These are phyloP conservation scores for Pseudomyrmex concolor DNA, from an alignment of 1,140 invertebrate genomes.

Conservation along the genomic window DNA sequence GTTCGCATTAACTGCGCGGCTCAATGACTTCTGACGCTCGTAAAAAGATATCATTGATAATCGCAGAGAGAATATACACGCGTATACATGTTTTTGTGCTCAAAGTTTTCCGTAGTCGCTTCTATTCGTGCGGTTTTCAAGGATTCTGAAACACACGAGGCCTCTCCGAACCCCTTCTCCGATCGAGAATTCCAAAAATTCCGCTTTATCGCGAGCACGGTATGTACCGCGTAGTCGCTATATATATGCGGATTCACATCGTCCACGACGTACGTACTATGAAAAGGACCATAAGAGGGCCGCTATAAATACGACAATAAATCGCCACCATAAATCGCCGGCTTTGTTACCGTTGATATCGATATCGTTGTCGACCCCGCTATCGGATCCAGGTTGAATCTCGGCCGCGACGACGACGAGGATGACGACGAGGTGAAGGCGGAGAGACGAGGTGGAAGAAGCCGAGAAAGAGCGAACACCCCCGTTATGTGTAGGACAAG, in stretches of 20 bases:
- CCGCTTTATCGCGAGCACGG: slow-evolving; percentile 21
- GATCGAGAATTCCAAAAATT: slow-evolving; percentile 36
- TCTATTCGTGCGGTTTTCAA: neutral
- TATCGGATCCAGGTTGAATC: slow-evolving; percentile 70
- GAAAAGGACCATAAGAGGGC: neutral
- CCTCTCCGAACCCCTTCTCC: too few species aligned
- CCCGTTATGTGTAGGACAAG: slow-evolving; percentile 73
- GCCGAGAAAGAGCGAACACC: slow-evolving; percentile 57
- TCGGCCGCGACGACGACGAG: slow-evolving; percentile 46
- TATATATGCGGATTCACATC: slow-evolving; percentile 6
- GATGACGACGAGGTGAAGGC: slow-evolving; percentile 28
- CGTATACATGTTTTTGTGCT: neutral
- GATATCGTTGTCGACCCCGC: slow-evolving; percentile 68
- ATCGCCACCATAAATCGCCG: slow-evolving; percentile 71
- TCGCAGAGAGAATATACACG: neutral
- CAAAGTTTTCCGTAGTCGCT: neutral
- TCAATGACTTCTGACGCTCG: neutral
- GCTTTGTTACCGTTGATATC: slow-evolving; percentile 73
- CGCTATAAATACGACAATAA: slow-evolving; percentile 73
- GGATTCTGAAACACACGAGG: too few species aligned
- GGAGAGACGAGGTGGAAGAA: slow-evolving; percentile 34
- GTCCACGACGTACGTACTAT: neutral
- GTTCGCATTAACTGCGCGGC: slow-evolving; percentile 23
- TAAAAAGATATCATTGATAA: neutral
- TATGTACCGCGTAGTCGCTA: neutral